Evolutionary conservation across 2,888 invertebrate genomes (phyloP), one percentile per base, ranked within the genome.

Genomic region (Piscicola geometra): DNA sequence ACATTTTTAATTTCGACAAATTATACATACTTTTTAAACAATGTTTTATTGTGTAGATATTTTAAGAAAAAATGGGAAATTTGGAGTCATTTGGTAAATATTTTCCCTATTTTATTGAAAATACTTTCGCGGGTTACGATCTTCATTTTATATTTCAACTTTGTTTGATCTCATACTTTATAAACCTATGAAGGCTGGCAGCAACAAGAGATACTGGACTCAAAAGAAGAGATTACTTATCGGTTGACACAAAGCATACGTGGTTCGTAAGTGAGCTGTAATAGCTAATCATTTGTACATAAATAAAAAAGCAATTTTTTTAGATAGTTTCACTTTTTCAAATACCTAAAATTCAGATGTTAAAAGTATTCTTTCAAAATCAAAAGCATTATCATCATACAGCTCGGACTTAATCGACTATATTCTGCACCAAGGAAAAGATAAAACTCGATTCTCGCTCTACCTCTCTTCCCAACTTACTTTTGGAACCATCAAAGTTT

Each of bases 41-140:
- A 69, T 71, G 71, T 71, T 71, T 52, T 71, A 71, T 30, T 71
- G 71, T 33, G 50, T 71, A 21, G 71, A 71, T 71, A 25, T 71
- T 41, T 33, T 71, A 28, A 71, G 52, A 71, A 71, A 52, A 71
- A 71, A 71, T 50, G 71, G 71, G 1, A 71, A 47, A 33, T 71
- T 71, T 52, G 50, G 71, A 32, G 52, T 71, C 5, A 52, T 71
- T 50, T 71, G 71, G 71, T 71, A 52, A 71, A 50, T 28, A 28
- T 28, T 52, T 71, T 35, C 12, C 28, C 33, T 3, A 30, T 41
- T 41, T 28, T 70, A 25, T 9, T n/a, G n/a, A n/a, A n/a, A n/a
- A n/a, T n/a, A n/a, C n/a, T n/a, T n/a, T n/a, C n/a, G 41, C 30
- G 2, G 12, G 28, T 68, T 30, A 33, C 9, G 2, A n/a, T 68